Conservation (phyloP, 2,888 invertebrate genomes). For the Cerastoderma edule region DNA sequence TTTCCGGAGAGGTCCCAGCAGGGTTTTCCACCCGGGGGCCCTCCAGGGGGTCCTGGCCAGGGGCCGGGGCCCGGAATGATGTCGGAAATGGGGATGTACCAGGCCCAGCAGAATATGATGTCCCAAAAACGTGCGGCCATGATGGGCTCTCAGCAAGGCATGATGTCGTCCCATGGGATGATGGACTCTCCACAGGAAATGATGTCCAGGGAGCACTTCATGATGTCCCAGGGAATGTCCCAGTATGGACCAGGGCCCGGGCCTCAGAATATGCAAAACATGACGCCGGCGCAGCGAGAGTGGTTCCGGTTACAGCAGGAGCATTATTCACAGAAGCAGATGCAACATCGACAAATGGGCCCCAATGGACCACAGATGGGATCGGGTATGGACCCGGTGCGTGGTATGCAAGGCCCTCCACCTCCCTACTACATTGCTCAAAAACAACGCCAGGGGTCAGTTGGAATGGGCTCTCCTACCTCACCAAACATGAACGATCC, state of each 20-base stretch:
- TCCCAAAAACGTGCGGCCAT: constrained; percentile 70
- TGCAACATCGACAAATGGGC: constrained; percentile 72
- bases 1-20: constrained; percentile 88
- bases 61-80: constrained; percentile 65
- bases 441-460: constrained; percentile 71
- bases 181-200: constrained; percentile 66
- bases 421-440: constrained; percentile 79
- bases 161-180: constrained; percentile 69
- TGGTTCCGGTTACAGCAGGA: constrained; percentile 96
- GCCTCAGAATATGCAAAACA: constrained; percentile 79
- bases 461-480: constrained; percentile 78
- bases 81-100: constrained; percentile 70
- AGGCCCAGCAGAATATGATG: constrained; percentile 73
- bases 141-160: constrained; percentile 69
- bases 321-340: constrained; percentile 83
- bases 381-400: constrained; percentile 39
- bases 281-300: constrained; percentile 89
- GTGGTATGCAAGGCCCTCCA: constrained; percentile 61
- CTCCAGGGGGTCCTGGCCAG: constrained; percentile 60
- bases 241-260: constrained; percentile 71
- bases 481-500: constrained; percentile 79
- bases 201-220: constrained; percentile 72
- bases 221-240: constrained; percentile 74
- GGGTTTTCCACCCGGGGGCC: constrained; percentile 63
- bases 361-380: constrained; percentile 47